Evolutionary conservation across 2,888 invertebrate genomes (phyloP), one percentile per base, ranked within the genome.

Genomic region (Andrena chrysosceles): DNA sequence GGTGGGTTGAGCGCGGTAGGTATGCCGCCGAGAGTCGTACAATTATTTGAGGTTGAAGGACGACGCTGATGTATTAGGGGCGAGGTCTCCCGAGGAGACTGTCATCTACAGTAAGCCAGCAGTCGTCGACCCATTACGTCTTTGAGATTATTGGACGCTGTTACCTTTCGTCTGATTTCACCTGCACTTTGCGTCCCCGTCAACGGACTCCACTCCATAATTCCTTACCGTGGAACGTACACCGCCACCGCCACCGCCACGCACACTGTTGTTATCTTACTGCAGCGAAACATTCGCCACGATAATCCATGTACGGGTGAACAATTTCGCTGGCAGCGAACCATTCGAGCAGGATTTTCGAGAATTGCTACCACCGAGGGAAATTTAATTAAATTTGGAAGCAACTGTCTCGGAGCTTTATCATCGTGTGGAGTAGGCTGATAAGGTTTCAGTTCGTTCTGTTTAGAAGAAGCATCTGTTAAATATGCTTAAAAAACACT

Each of bases 1-100:
- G 69, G 48, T 23, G 33, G 13, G 29, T 67, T 54, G 74, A 70
- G 71, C 71, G 69, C 54, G 56, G 59, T 35, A 68, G 78, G 75
- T 74, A 79, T 63, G 77, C 81, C 68, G 29, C 59, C 20, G 77
- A 81, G 88, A 83, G 81, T 87, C 84, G 83, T 89, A 86, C 87
- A 90, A 90, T 89, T 89, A 89, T 89, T 89, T 83, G 88, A 86
- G 88, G 88, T 89, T 88, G 88, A 86, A 85, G 88, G 88, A 85
- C 86, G 87, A 88, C 87, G 84, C 86, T 89, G 88, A 88, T 88
- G 88, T 87, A 89, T 88, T 86, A 84, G 78, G 10, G 63, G 72
- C 77, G 67, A 82, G 74, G 81, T 85, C 82, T 85, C 85, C 56
- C 72, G 82, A 84, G 87, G 77, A 88, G 75, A 87, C 85, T 88